A percentile compares a stretch with the other conserved stretches of the same genome.
phyloP scores from a whole-genome alignment of 2,797 vertebrate genomes.

The Rhincodon typus region DNA sequence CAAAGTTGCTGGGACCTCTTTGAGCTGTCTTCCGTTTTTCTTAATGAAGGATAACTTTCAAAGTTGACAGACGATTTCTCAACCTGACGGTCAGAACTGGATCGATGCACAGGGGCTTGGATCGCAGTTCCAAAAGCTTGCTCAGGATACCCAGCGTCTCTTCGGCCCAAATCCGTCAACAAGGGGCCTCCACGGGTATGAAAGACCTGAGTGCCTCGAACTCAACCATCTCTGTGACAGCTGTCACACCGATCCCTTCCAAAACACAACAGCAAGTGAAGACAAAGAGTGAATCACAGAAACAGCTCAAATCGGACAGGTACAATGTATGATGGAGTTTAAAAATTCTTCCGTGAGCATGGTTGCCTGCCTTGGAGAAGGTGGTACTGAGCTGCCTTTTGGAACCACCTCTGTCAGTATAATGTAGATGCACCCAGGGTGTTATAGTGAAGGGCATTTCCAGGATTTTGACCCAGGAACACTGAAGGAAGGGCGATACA shows the following conservation, averaged over 20 bases:
- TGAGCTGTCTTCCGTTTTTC: background rate
- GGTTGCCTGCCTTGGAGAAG: too few species aligned
- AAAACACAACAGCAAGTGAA: background rate
- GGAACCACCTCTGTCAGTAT: too few species aligned
- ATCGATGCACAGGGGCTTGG: background rate
- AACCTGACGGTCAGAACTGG: background rate
- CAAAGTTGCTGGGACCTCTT: too few species aligned
- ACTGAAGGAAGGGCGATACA: too few species aligned
- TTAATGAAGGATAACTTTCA: background rate
- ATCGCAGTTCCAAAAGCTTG: accelerated
- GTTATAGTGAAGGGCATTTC: too few species aligned
- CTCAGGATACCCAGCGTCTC: accelerated
- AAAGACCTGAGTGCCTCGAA: background rate
- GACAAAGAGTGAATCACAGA: background rate
- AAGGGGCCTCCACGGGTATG: too few species aligned
- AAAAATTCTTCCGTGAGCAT: too few species aligned
- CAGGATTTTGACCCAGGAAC: too few species aligned
- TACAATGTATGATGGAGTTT: background rate
- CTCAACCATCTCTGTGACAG: too few species aligned
- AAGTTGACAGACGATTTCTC: background rate
- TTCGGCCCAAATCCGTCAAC: background rate
- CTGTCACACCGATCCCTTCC: accelerated
- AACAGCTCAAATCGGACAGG: background rate
- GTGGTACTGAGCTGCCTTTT: too few species aligned
- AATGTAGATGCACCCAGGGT: too few species aligned